phyloP scores from a whole-genome alignment of 2,888 invertebrate species.

The Megaustenia siamemsis region DNA sequence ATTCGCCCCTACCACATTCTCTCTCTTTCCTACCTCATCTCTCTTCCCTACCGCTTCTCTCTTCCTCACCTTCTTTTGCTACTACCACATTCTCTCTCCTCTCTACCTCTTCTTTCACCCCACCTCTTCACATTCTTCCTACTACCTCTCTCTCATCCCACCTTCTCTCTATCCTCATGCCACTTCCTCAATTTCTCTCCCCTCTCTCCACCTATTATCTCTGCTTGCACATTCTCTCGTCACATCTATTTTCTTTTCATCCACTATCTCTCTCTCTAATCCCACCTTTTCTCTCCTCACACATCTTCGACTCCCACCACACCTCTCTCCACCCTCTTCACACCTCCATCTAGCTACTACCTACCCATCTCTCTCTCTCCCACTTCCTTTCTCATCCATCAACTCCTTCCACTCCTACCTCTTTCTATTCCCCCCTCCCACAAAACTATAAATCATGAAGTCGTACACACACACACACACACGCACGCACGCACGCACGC shows the following conservation, averaged over 20 bases:
- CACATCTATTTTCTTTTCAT: background rate
- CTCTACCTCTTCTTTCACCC: background rate
- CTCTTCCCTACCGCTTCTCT: background rate
- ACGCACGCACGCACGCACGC: no score
- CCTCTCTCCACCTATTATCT: background rate
- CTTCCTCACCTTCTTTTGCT: background rate
- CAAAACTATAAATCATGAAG: no score
- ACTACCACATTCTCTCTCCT: background rate
- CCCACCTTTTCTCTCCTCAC: background rate
- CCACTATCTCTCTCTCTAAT: background rate
- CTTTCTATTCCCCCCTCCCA: no score
- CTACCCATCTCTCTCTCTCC: background rate
- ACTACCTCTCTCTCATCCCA: no score
- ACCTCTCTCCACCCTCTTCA: background rate
- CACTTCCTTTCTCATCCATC: background rate
- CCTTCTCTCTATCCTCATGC: no score
- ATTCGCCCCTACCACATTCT: conserved; percentile 1
- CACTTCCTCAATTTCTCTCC: background rate
- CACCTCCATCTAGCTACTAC: background rate
- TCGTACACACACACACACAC: no score
- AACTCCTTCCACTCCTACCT: background rate
- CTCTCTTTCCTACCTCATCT: background rate
- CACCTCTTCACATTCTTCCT: background rate
- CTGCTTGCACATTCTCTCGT: background rate
- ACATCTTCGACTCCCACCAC: background rate